Evolutionary conservation across 2,797 vertebrate genomes (phyloP).

Genomic region (Megaceryle alcyon): DNA sequence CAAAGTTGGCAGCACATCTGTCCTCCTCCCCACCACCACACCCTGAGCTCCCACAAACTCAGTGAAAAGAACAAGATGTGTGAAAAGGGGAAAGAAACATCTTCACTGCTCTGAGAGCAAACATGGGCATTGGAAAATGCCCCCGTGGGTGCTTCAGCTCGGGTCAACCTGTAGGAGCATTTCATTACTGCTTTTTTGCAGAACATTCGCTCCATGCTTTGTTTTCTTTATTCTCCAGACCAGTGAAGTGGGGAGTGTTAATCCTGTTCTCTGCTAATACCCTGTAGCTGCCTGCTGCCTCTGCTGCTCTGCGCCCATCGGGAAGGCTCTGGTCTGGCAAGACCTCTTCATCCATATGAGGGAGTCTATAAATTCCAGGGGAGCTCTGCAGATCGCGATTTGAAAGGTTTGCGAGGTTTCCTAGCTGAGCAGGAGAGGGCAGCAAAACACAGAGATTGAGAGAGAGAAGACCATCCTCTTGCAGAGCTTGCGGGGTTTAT

Average conservation of each 20-base stretch:
- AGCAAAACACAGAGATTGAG: slow-evolving; percentile 57
- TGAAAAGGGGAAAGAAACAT: background rate
- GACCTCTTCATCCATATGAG: accelerated
- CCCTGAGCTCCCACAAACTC: background rate
- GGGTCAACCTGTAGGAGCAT: background rate
- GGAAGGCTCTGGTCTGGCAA: background rate
- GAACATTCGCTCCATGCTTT: accelerated
- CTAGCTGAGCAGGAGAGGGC: slow-evolving; percentile 62
- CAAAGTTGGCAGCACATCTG: background rate
- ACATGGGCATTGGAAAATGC: accelerated
- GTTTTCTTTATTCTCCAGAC: background rate
- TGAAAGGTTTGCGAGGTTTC: slow-evolving; percentile 21
- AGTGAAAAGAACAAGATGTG: background rate
- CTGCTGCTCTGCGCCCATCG: background rate
- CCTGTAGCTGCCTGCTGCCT: background rate
- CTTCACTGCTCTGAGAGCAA: background rate
- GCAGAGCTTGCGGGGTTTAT: background rate
- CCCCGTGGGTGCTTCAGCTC: accelerated
- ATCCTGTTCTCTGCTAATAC: background rate
- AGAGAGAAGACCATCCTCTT: background rate
- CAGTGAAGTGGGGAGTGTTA: background rate
- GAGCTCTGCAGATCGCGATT: background rate
- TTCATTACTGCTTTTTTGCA: background rate
- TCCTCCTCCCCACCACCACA: background rate
- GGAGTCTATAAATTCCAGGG: background rate